Evolutionary conservation across 2,113 vertebrate species (phyloP).

Genomic region (Brachionichthys hirsutus): DNA sequence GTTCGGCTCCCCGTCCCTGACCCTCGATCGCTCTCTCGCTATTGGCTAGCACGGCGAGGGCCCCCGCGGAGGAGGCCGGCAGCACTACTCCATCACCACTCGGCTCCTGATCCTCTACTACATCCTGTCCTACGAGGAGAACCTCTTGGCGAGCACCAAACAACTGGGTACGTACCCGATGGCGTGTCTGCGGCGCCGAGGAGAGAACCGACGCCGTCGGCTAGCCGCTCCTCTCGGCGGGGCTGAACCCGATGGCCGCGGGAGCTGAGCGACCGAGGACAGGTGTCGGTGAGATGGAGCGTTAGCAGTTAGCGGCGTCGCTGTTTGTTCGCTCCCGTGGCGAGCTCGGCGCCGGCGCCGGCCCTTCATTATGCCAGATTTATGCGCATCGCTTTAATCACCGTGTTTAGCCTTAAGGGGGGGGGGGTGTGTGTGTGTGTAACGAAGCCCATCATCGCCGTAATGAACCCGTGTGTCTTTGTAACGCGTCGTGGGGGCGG

Average conservation of each 20-base stretch:
- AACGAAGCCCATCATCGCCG: constrained; percentile 70
- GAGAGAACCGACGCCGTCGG: constrained; percentile 25
- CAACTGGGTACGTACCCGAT: constrained; percentile 81
- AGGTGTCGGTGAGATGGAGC: constrained; percentile 62
- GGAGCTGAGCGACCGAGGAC: constrained; percentile 57
- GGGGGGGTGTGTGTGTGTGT: too few species aligned
- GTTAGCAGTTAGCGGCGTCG: constrained; percentile 53
- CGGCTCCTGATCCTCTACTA: constrained; percentile 96
- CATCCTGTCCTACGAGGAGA: constrained; percentile 93
- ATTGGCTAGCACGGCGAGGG: constrained; percentile 79
- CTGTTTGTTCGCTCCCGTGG: constrained; percentile 60
- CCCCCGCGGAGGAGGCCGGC: constrained; percentile 71
- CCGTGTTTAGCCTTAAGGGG: constrained; percentile 70
- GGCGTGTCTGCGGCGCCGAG: not conserved
- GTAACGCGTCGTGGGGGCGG: constrained; percentile 38
- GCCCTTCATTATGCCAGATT: constrained; percentile 72
- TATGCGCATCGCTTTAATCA: constrained; percentile 71
- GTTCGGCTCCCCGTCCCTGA: too few species aligned
- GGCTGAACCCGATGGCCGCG: constrained; percentile 34
- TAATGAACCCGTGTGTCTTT: constrained; percentile 77
- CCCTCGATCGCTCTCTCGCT: not conserved
- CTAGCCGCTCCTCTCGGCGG: constrained; percentile 47
- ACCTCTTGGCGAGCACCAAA: constrained; percentile 93
- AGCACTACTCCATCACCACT: constrained; percentile 89
- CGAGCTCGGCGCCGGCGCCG: constrained; percentile 46